These are phyloP conservation scores for Heliconius hewitsoni DNA, from an alignment of 1,140 invertebrate species.

Conservation along the genomic window DNA sequence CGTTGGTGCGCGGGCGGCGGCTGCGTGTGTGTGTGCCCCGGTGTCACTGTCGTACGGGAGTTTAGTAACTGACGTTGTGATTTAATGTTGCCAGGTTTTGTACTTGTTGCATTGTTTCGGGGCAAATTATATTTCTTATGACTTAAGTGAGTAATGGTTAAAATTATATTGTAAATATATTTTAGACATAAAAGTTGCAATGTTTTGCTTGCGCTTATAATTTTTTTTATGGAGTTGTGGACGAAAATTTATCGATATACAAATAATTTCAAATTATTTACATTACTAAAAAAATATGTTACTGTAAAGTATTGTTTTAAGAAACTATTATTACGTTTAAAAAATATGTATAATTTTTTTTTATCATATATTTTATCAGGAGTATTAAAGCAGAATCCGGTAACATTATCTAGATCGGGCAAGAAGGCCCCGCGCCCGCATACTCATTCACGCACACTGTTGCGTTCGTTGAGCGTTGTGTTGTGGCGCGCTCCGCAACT, in stretches of 20 bases:
- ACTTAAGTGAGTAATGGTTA: neutral
- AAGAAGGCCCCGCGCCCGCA: constrained; percentile 44
- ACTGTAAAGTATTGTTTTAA: too few species aligned
- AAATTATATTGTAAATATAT: neutral
- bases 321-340: neutral
- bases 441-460: constrained; percentile 70
- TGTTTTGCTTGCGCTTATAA: too few species aligned
- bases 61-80: constrained; percentile 49
- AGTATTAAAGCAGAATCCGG: constrained; percentile 7
- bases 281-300: too few species aligned
- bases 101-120: neutral
- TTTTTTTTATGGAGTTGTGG: too few species aligned
- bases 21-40: constrained; percentile 38
- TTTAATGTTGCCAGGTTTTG: constrained; percentile 50
- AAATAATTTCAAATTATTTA: too few species aligned
- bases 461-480: constrained; percentile 54
- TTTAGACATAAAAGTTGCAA: neutral
- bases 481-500: constrained; percentile 53
- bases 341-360: neutral
- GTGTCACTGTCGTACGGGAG: constrained; percentile 42
- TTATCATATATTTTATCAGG: neutral
- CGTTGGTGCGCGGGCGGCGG: constrained; percentile 74
- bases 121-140: neutral
- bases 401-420: constrained; percentile 48
- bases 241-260: too few species aligned